phyloP scores from a whole-genome alignment of 2,113 vertebrate species.

The Numenius arquata region DNA sequence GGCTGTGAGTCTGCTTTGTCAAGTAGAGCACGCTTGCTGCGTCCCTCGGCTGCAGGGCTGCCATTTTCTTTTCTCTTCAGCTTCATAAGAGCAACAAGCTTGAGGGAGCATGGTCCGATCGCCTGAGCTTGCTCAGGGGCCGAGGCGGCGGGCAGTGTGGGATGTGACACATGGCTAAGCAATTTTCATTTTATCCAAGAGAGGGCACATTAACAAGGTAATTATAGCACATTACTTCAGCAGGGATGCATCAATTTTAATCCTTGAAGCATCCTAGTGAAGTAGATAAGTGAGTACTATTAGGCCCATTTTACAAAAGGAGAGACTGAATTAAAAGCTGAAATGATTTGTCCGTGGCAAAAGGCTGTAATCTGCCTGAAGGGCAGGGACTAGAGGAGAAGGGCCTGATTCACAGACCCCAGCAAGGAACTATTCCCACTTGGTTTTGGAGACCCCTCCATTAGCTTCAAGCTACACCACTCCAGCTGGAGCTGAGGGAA shows the following conservation, averaged over 20 bases:
- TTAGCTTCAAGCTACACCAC: neutral
- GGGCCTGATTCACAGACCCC: neutral
- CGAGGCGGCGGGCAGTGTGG: rapidly evolving
- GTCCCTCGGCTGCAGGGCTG: neutral
- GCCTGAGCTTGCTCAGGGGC: neutral
- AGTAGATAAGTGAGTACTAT: slow-evolving; percentile 50
- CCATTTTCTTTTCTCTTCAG: neutral
- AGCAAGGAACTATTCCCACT: neutral
- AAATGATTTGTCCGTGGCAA: neutral
- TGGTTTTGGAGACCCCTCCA: neutral
- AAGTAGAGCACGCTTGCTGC: neutral
- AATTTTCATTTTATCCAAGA: slow-evolving; percentile 29
- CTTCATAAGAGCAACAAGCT: neutral
- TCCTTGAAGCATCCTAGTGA: slow-evolving; percentile 41
- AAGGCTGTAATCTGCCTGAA: neutral
- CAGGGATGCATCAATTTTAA: slow-evolving; percentile 38
- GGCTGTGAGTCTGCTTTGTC: neutral
- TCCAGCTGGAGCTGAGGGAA: neutral
- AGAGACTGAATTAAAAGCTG: slow-evolving; percentile 27
- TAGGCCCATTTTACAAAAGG: slow-evolving; percentile 30
- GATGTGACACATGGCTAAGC: neutral
- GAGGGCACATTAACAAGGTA: slow-evolving; percentile 55
- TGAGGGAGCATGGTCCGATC: neutral
- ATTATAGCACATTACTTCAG: slow-evolving; percentile 56
- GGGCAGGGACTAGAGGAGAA: neutral